Percentiles rank a stretch among this genome's conserved stretches.
Evolutionary conservation across 2,888 invertebrate species (phyloP).

Genomic region (Orthosia gothica): DNA sequence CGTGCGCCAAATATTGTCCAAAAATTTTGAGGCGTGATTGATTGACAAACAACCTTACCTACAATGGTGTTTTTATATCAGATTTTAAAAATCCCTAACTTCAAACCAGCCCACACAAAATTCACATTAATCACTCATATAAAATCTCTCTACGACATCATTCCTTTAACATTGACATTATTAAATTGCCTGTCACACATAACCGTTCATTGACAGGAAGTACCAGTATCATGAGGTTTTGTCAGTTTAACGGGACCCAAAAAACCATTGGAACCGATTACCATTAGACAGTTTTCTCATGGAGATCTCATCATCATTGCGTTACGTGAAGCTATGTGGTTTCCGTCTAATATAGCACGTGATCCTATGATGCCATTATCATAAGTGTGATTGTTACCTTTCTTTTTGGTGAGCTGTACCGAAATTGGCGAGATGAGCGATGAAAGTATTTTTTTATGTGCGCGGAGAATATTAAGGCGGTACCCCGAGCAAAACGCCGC

Average conservation of each 20-base stretch:
- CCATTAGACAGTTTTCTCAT: constrained; percentile 56
- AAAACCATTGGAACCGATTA: constrained; percentile 66
- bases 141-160: background rate
- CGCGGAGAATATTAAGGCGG: too few relatives aligned
- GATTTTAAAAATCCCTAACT: too few relatives aligned
- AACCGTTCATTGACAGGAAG: constrained; percentile 33
- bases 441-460: background rate
- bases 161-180: constrained; percentile 5
- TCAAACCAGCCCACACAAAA: background rate
- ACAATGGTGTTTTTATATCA: too few relatives aligned
- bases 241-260: constrained; percentile 52
- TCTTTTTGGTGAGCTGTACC: constrained; percentile 31
- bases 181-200: constrained; percentile 44
- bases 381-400: constrained; percentile 48
- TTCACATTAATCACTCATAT: background rate
- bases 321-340: constrained; percentile 49
- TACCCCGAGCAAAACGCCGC: too few relatives aligned
- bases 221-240: constrained; percentile 36
- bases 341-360: constrained; percentile 43
- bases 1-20: too few relatives aligned
- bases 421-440: constrained; percentile 7
- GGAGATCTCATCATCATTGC: constrained; percentile 56
- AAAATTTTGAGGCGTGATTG: too few relatives aligned
- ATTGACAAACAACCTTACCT: too few relatives aligned
- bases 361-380: constrained; percentile 36